Conservation (phyloP, 2,113 vertebrate genomes). For the Marcusenius ussheri region DNA sequence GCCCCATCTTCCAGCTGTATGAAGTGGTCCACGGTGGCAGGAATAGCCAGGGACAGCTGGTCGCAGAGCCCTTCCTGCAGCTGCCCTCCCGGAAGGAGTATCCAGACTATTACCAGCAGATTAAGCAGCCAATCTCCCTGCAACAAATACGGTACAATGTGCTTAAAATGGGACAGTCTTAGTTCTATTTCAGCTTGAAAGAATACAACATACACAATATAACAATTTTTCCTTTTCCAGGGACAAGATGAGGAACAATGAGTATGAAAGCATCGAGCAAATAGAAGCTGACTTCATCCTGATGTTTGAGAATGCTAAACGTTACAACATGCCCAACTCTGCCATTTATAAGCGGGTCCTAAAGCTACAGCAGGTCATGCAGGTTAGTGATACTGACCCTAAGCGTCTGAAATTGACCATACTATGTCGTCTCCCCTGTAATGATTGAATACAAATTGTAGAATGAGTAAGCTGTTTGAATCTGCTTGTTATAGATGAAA, state of each 20-base stretch:
- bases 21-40: constrained; percentile 83
- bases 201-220: neutral
- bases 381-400: constrained; percentile 57
- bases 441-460: neutral
- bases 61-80: constrained; percentile 90
- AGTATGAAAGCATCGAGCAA: constrained; percentile 87
- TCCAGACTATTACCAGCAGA: constrained; percentile 96
- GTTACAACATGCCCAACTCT: constrained; percentile 94
- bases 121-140: constrained; percentile 86
- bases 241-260: constrained; percentile 86
- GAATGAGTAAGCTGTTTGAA: neutral
- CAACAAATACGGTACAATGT: constrained; percentile 81
- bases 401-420: neutral
- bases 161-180: neutral
- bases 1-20: constrained; percentile 91
- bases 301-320: constrained; percentile 98
- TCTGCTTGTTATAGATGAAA: constrained; percentile 67
- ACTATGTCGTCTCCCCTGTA: no score
- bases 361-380: constrained; percentile 91
- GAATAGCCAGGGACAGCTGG: constrained; percentile 88
- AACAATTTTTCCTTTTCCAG: constrained; percentile 46
- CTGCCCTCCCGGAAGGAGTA: constrained; percentile 93
- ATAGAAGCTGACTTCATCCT: constrained; percentile 83
- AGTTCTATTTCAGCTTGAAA: neutral
- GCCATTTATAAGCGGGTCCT: constrained; percentile 92